Evolutionary conservation across 2,888 invertebrate species (phyloP).

Genomic region (Chrysolina americana): DNA sequence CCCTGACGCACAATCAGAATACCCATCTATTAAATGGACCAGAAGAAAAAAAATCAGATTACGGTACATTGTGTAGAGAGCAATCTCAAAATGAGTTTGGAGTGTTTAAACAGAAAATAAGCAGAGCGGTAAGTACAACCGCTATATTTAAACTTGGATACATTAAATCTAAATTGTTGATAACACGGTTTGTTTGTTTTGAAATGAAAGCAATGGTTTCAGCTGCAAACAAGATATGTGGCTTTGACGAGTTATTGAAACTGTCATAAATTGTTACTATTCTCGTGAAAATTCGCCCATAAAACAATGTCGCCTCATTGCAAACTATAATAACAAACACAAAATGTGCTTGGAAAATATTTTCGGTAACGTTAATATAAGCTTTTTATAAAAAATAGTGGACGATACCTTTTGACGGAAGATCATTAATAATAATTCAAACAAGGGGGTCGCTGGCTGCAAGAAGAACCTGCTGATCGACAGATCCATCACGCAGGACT

Average conservation of each 20-base stretch:
- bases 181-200: background rate
- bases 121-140: background rate
- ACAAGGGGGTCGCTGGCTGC: too few relatives aligned
- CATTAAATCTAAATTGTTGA: slow-evolving; percentile 17
- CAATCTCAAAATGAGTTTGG: background rate
- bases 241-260: background rate
- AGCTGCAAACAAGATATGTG: background rate
- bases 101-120: background rate
- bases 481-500: too few relatives aligned
- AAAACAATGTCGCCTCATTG: too few relatives aligned
- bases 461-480: too few relatives aligned
- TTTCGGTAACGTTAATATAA: background rate
- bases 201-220: background rate
- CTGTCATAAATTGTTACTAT: background rate
- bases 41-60: background rate
- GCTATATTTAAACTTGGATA: slow-evolving; percentile 22
- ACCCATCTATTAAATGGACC: background rate
- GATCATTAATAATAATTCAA: too few relatives aligned
- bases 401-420: too few relatives aligned
- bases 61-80: background rate
- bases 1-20: slow-evolving; percentile 4
- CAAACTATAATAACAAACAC: too few relatives aligned
- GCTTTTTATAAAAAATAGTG: too few relatives aligned
- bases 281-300: background rate
- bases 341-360: background rate